Evolutionary conservation across 2,113 vertebrate species (phyloP), one percentile per base, ranked within the genome.

Genomic region (Microcebus jonahi): DNA sequence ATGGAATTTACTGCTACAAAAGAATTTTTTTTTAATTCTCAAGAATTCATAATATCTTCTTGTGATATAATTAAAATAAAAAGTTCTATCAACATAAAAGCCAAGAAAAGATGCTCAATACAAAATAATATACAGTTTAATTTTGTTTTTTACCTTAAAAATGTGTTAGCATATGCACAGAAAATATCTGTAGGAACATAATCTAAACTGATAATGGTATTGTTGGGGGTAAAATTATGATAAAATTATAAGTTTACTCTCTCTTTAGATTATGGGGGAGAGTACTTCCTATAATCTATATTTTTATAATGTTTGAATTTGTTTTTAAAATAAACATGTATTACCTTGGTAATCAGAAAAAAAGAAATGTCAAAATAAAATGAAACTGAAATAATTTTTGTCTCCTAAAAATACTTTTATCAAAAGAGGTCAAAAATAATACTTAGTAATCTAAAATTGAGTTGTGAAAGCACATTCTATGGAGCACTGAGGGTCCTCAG

Each of bases 21-120:
- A 75, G 3, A 80, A 50, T 34, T 67, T 55, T n/a, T 45, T 53
- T 68, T 90, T 17, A 39, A 36, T 7, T 92, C 67, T 92, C 76
- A 90, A 20, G 1, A 94, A 75, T 50, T 89, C 36, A 91, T 31
- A 13, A 29, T 48, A 95, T 61, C 71, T 90, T 89, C 97, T 88
- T 29, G 2, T 94, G 88, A 83, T 90, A 96, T 85, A 96, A 87
- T 80, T 91, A 45, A 97, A 93, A 68, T 77, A 8, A 91, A 91
- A 92, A 89, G 34, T 18, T 88, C 65, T 93, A 85, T 71, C 48
- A 92, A 86, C 29, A 63, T 8, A 17, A 93, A 91, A 29, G 23
- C 42, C 8, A 59, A 25, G n/a, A 94, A 96, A 94, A 96, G 59
- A 94, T 57, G 71, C 18, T 90, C 18, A 77, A 57, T 91, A 73